These are phyloP conservation scores for Mercenaria mercenaria DNA, from an alignment of 1,140 invertebrate genomes.

Conservation along the genomic window DNA sequence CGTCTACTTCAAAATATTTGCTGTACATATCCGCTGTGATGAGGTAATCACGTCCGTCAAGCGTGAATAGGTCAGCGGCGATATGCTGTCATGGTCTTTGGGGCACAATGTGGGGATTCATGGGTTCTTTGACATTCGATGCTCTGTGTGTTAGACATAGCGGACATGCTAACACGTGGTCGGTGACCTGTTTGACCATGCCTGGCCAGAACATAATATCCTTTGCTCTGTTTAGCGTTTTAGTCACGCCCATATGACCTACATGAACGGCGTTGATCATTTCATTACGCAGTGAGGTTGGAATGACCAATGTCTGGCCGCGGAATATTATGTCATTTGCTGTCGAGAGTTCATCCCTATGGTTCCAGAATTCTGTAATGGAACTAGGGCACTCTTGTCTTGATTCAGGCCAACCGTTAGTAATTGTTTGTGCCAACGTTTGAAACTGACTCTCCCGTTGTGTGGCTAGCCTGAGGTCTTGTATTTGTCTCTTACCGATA, in stretches of 20 bases:
- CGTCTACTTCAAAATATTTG: constrained; percentile 22
- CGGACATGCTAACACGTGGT: background rate
- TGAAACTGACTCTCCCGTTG: constrained; percentile 6
- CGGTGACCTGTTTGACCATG: background rate
- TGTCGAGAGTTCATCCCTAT: constrained; percentile 59
- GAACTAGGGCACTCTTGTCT: background rate
- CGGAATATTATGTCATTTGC: background rate
- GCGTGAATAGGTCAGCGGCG: constrained; percentile 62
- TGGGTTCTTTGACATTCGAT: constrained; percentile 46
- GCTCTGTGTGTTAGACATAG: constrained; percentile 35
- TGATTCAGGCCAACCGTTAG: background rate
- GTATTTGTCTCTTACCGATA: constrained; percentile 1
- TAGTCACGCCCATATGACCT: background rate
- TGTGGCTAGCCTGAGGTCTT: background rate
- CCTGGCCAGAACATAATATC: constrained; percentile 28
- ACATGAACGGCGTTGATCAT: background rate
- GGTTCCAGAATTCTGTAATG: constrained; percentile 32
- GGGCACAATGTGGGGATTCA: constrained; percentile 20
- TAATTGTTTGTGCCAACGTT: constrained; percentile 13
- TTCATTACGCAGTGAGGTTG: background rate
- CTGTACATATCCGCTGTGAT: constrained; percentile 64
- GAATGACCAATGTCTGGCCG: background rate
- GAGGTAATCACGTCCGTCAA: constrained; percentile 55
- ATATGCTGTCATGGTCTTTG: constrained; percentile 36
- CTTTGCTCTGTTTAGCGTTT: background rate